Evolutionary conservation across 2,888 invertebrate genomes (phyloP).

Genomic region (Apomyelois bistriatella): DNA sequence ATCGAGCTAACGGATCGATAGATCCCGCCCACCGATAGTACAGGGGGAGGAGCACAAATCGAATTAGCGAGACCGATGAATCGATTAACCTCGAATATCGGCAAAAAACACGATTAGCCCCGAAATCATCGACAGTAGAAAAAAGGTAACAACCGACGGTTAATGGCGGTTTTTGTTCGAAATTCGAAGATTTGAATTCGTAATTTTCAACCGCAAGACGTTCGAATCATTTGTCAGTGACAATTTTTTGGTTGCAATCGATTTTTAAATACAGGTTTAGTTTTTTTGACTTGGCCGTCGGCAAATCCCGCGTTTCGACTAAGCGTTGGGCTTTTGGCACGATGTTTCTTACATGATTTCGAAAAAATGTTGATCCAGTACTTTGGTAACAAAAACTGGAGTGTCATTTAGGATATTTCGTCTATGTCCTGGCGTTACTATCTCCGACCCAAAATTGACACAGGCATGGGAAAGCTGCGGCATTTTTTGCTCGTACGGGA

Average conservation of each 20-base stretch:
- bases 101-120: conserved; percentile 77
- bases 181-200: conserved; percentile 78
- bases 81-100: conserved; percentile 72
- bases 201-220: conserved; percentile 77
- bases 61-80: conserved; percentile 73
- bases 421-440: conserved; percentile 35
- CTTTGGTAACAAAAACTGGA: conserved; percentile 23
- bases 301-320: conserved; percentile 39
- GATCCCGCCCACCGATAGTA: conserved; percentile 66
- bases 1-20: conserved; percentile 66
- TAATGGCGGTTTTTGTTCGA: conserved; percentile 78
- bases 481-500: conserved; percentile 64
- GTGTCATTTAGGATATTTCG: conserved; percentile 17
- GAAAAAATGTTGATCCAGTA: conserved; percentile 28
- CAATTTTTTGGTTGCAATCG: conserved; percentile 79
- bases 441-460: conserved; percentile 48
- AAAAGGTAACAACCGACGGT: conserved; percentile 71
- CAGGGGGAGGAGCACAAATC: conserved; percentile 72
- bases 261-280: conserved; percentile 78
- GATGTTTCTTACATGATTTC: conserved; percentile 38
- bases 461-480: conserved; percentile 71
- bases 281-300: conserved; percentile 40
- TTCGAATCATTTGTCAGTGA: conserved; percentile 80
- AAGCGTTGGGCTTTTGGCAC: conserved; percentile 33
- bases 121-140: conserved; percentile 75